Evolutionary conservation across 2,113 vertebrate species (phyloP).

Genomic region (Hylia prasina): DNA sequence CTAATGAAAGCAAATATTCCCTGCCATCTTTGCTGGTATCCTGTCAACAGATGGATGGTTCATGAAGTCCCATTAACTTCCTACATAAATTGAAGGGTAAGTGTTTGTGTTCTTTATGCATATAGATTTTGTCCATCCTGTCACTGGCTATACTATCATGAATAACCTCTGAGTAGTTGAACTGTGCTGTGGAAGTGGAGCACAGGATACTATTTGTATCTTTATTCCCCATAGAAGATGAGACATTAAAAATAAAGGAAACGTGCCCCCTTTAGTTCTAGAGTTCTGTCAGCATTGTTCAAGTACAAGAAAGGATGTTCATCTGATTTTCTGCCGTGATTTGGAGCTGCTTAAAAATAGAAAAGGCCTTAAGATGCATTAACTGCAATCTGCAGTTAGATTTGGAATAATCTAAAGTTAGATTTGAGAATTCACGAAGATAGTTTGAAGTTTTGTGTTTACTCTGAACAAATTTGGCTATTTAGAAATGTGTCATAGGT

Average conservation of each 20-base stretch:
- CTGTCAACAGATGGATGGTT: neutral
- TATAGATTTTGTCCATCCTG: neutral
- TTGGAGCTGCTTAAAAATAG: neutral
- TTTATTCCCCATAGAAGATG: neutral
- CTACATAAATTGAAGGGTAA: constrained; percentile 38
- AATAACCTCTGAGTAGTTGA: neutral
- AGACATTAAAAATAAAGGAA: neutral
- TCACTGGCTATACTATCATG: neutral
- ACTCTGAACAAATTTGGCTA: neutral
- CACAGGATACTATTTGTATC: neutral
- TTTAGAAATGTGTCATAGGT: neutral
- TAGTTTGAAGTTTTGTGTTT: neutral
- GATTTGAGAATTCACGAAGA: neutral
- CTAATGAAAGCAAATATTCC: constrained; percentile 15
- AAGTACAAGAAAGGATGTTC: neutral
- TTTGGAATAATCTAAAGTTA: neutral
- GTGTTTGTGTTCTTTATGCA: neutral
- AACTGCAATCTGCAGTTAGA: neutral
- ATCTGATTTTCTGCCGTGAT: neutral
- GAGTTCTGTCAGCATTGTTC: neutral
- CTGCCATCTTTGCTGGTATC: constrained; percentile 37
- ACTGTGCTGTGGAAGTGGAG: neutral
- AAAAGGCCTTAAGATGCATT: neutral
- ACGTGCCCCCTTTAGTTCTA: neutral
- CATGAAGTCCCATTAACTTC: neutral